Evolutionary conservation across 2,113 vertebrate genomes (phyloP).

Genomic region (Felis catus): DNA sequence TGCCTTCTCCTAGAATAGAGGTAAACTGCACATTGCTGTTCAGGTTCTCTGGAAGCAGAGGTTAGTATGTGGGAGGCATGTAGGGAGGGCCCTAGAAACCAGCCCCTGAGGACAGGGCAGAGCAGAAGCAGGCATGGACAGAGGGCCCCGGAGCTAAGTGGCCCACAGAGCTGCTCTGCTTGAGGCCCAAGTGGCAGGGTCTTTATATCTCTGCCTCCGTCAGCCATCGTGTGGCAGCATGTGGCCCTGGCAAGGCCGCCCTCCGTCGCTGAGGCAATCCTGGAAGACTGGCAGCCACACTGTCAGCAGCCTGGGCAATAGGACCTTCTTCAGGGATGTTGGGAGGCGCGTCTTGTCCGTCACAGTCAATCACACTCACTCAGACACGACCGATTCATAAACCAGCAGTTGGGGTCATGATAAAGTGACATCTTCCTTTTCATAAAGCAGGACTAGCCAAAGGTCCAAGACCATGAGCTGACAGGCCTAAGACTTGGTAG

Average conservation of each 20-base stretch:
- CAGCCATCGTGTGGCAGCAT: not conserved
- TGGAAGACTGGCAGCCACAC: accelerated
- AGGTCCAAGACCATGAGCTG: not conserved
- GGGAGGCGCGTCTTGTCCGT: accelerated
- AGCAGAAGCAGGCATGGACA: not conserved
- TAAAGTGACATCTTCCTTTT: not conserved
- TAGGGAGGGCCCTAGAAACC: too few species aligned
- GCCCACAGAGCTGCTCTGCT: too few species aligned
- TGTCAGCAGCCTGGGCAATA: not conserved
- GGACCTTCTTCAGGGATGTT: not conserved
- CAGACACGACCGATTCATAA: not conserved
- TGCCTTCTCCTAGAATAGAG: not conserved
- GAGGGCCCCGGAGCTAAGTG: too few species aligned
- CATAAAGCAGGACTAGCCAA: not conserved
- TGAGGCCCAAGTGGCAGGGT: too few species aligned
- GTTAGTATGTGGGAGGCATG: not conserved
- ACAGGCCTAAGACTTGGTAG: not conserved
- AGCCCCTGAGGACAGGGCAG: too few species aligned
- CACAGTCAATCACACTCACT: not conserved
- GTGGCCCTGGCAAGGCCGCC: not conserved
- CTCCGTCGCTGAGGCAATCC: not conserved
- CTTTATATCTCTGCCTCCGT: not conserved
- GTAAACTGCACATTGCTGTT: not conserved
- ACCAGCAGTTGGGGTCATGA: not conserved
- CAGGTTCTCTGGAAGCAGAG: not conserved